Percentiles rank a stretch among this genome's conserved stretches.
phyloP scores from a whole-genome alignment of 2,888 invertebrate species.

The Zhuqinia jingwanae region DNA sequence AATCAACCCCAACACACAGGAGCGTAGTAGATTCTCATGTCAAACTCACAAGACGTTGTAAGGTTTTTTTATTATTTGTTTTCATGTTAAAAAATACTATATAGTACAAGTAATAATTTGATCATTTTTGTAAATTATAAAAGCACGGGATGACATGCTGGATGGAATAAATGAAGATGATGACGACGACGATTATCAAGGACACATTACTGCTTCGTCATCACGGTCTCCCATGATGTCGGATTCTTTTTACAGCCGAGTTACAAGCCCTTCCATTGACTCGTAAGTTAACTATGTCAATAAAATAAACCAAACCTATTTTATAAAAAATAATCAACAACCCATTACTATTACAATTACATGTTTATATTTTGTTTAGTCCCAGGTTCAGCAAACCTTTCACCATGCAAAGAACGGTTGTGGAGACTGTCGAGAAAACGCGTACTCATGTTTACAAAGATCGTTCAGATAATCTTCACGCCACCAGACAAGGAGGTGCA shows the following conservation, averaged over 20 bases:
- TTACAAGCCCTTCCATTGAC: constrained; percentile 10
- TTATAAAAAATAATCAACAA: too few species aligned
- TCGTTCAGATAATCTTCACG: neutral
- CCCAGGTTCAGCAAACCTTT: neutral
- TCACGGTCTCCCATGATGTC: neutral
- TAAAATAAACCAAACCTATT: too few species aligned
- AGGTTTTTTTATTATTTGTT: too few species aligned
- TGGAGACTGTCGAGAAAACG: neutral
- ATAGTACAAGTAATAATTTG: too few species aligned
- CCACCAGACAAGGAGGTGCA: neutral
- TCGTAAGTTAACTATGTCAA: too few species aligned
- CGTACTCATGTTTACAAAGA: neutral
- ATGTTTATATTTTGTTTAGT: too few species aligned
- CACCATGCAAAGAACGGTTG: neutral
- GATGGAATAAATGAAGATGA: constrained; percentile 9
- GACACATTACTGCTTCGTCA: neutral
- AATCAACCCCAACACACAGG: constrained; percentile 17
- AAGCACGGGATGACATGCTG: constrained; percentile 3
- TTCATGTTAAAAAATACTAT: too few species aligned
- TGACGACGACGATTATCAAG: neutral
- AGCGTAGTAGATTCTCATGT: neutral
- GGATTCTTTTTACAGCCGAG: neutral
- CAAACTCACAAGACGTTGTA: neutral
- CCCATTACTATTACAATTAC: too few species aligned
- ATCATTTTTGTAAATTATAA: too few species aligned